Evolutionary conservation across 92 coral and sea anemone genomes (phyloP).

Genomic region (Umimayanthus chanpuru): DNA sequence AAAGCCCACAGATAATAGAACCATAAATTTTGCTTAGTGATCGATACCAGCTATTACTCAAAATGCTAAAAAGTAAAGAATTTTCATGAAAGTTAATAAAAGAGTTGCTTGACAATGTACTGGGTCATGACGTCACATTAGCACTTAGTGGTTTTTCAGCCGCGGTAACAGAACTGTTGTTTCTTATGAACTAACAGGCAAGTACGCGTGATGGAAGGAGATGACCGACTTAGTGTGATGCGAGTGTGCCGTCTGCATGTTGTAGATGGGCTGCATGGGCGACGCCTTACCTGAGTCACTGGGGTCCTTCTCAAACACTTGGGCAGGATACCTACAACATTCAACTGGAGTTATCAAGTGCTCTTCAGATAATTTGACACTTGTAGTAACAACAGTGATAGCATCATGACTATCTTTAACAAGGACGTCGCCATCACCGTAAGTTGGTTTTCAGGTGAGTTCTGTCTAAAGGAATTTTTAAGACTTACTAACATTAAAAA

Average conservation of each 20-base stretch:
- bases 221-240: not conserved
- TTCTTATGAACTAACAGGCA: conserved; percentile 30
- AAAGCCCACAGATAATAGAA: too few species aligned
- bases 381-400: not conserved
- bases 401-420: too few species aligned
- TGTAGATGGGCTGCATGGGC: conserved; percentile 14
- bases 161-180: conserved; percentile 14
- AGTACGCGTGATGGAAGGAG: conserved; percentile 11
- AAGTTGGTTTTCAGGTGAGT: too few species aligned
- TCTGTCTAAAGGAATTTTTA: too few species aligned
- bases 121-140: not conserved
- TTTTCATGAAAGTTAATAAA: too few species aligned
- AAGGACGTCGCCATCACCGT: too few species aligned
- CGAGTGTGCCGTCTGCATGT: conserved; percentile 39
- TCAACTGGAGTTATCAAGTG: conserved; percentile 14
- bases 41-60: too few species aligned
- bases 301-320: conserved; percentile 93
- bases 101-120: not conserved
- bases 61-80: too few species aligned
- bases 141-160: not conserved
- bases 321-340: conserved; percentile 89
- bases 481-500: too few species aligned
- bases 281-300: conserved; percentile 90
- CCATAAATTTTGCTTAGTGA: not conserved
- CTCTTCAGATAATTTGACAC: not conserved